A percentile compares a stretch with the other conserved stretches of the same genome.
Evolutionary conservation across 2,113 vertebrate genomes (phyloP).

Genomic region (Tautogolabrus adspersus): DNA sequence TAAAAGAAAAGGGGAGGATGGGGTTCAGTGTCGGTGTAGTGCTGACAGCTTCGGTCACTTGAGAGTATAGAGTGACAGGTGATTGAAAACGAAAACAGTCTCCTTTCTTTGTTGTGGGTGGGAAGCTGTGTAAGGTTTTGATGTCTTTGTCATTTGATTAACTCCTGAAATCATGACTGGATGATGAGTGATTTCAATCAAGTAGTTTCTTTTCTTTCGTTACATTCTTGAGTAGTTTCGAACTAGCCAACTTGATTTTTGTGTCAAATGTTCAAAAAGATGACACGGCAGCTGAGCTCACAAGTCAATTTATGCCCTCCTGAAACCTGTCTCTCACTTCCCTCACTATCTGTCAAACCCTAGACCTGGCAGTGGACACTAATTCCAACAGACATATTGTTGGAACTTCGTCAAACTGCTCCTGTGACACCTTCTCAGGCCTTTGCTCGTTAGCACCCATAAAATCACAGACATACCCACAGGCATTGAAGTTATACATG

Average conservation of each 20-base stretch:
- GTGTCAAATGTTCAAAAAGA: slow-evolving; percentile 3
- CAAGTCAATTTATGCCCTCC: slow-evolving; percentile 53
- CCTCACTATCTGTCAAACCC: neutral
- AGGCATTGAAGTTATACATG: slow-evolving; percentile 33
- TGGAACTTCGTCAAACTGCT: slow-evolving; percentile 19
- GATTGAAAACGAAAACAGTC: slow-evolving; percentile 51
- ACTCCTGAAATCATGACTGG: neutral
- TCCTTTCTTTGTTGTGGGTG: neutral
- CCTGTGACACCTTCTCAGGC: slow-evolving; percentile 39
- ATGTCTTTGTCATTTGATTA: neutral
- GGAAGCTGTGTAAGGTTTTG: neutral
- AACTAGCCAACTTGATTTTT: slow-evolving; percentile 10
- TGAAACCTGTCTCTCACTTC: slow-evolving; percentile 54
- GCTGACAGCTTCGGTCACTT: slow-evolving; percentile 54
- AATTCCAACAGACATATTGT: slow-evolving; percentile 20
- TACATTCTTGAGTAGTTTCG: neutral
- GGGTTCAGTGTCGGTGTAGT: slow-evolving; percentile 4
- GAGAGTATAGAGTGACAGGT: slow-evolving; percentile 55
- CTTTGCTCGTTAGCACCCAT: slow-evolving; percentile 63
- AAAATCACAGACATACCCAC: slow-evolving; percentile 53
- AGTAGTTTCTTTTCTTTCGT: no score
- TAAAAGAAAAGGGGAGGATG: slow-evolving; percentile 7
- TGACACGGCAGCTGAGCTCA: slow-evolving; percentile 39
- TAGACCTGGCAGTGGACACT: slow-evolving; percentile 31
- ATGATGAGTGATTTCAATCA: neutral